Base-by-base conservation (phyloP, 2,113 vertebrate genomes). In the Megaleporinus macrocephalus region DNA sequence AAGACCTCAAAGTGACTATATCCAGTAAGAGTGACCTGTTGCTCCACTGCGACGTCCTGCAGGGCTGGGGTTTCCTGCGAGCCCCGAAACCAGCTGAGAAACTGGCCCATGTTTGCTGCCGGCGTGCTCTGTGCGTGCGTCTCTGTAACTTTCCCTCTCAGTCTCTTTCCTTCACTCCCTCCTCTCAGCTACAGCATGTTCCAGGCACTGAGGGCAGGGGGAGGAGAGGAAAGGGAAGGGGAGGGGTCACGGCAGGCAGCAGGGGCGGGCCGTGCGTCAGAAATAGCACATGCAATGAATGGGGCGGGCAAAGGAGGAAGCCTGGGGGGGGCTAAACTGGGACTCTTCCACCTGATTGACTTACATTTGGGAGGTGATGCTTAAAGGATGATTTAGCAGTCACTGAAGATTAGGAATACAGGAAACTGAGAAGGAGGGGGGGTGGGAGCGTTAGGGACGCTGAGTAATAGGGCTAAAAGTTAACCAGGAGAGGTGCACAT, bases 1-100 rank as follows among this genome's bases (percentile, higher is more conserved):
- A 13, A 22, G 66, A 72, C 41, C 76, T 86, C 57, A 51, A 12
- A 61, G 22, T 0, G 51, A 36, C 74, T n/a, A 76, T 59, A 80
- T 83, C 22, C 78, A 75, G 68, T 63, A 30, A 68, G 82, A 84
- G 85, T 91, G 84, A 94, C 94, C 93, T 94, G 92, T 83, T 93
- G 83, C 75, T 94, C 94, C 88, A 92, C 91, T 26, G 93, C 36
- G 82, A 90, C 89, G 86, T 92, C 92, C 76, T 91, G 90, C 83
- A 93, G 85, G 15, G 59, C 79, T 65, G 83, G 68, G 73, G 29
- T 13, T 30, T 93, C 92, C 78, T 70, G 86, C 0, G 91, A 84
- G 57, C 92, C 91, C 85, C 92, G 90, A 83, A 94, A 89, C 92
- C 91, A 94, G 90, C 86, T 94, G 51, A 94, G 30, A 69, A 94